Percentiles rank a stretch among this genome's conserved stretches.
Conservation (phyloP, 2,888 invertebrate species). For the Cryptus armator region DNA sequence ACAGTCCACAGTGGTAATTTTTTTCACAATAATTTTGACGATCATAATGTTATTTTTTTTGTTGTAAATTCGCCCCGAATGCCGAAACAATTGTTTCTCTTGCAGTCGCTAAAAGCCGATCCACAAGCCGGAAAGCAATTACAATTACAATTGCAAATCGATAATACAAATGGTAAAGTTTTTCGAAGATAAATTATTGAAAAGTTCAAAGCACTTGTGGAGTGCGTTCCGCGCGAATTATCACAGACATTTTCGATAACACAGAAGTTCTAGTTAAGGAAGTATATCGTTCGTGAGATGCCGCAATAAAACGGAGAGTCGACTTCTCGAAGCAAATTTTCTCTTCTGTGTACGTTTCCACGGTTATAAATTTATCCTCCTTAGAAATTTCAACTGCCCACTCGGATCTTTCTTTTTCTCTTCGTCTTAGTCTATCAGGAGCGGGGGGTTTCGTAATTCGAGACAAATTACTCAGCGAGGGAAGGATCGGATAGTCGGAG, state of each 20-base stretch:
- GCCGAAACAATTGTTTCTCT: too few relatives aligned
- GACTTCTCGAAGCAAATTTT: constrained; percentile 3
- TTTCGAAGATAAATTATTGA: background rate
- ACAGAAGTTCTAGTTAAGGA: constrained; percentile 27
- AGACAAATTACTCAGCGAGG: constrained; percentile 51
- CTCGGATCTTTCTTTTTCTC: constrained; percentile 21
- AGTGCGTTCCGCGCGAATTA: background rate
- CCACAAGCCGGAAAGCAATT: too few relatives aligned
- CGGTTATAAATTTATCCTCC: constrained; percentile 41
- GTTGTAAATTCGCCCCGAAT: too few relatives aligned
- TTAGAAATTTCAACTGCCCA: constrained; percentile 44
- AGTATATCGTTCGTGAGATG: constrained; percentile 44
- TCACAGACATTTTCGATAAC: constrained; percentile 24
- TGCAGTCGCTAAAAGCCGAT: too few relatives aligned
- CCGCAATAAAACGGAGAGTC: constrained; percentile 40
- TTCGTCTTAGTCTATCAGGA: constrained; percentile 16
- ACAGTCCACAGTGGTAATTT: too few relatives aligned
- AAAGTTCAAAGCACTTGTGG: background rate
- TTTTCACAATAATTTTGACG: too few relatives aligned
- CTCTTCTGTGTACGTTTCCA: background rate
- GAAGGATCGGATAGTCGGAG: constrained; percentile 30
- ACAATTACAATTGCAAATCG: constrained; percentile 9
- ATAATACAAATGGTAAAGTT: background rate
- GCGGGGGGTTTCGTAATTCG: constrained; percentile 42
- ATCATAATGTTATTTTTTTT: too few relatives aligned